phyloP scores from a whole-genome alignment of 2,113 vertebrate genomes.

The Percopsis transmontana region DNA sequence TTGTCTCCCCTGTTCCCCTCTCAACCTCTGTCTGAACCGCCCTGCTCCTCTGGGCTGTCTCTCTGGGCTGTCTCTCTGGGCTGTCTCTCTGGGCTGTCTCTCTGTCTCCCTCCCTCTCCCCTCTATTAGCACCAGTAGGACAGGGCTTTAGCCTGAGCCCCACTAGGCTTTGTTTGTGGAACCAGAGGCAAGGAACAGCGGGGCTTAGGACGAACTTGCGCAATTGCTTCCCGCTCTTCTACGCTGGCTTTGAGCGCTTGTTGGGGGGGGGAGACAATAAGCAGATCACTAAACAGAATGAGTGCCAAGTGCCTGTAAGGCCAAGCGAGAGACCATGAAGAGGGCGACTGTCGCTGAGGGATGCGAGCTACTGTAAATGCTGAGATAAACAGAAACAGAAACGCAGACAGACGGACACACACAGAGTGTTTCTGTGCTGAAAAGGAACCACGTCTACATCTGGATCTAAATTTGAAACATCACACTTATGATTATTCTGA shows the following conservation, averaged over 20 bases:
- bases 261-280: conserved; percentile 38
- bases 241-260: conserved; percentile 38
- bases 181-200: conserved; percentile 42
- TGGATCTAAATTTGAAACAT: too few species aligned
- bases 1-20: not conserved
- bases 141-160: conserved; percentile 48
- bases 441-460: too few species aligned
- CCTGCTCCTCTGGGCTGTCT: not conserved
- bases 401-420: conserved; percentile 51
- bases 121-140: conserved; percentile 60
- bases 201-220: conserved; percentile 46
- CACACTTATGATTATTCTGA: too few species aligned
- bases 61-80: not conserved
- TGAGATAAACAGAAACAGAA: conserved; percentile 50
- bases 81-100: not conserved
- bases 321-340: conserved; percentile 32
- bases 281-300: conserved; percentile 44
- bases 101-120: conserved; percentile 13
- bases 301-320: conserved; percentile 45
- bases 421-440: conserved; percentile 4
- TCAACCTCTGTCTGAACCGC: not conserved
- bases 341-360: conserved; percentile 19
- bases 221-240: not conserved
- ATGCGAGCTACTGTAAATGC: conserved; percentile 26
- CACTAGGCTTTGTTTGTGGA: conserved; percentile 58